Conservation (phyloP, 2,888 invertebrate species). For the Ceratothoa steindachneri region DNA sequence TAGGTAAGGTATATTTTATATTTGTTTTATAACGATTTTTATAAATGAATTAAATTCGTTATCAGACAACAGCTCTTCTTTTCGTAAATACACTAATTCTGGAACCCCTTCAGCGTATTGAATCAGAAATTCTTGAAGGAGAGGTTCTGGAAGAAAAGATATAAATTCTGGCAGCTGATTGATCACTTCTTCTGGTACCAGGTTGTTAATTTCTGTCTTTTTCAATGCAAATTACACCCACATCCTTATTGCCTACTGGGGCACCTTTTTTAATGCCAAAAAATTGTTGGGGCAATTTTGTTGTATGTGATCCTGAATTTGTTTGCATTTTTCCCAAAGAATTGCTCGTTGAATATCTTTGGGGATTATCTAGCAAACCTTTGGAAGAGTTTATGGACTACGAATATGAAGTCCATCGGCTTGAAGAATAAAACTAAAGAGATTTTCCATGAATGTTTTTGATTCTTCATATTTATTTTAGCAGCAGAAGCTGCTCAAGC, state of each 20-base stretch:
- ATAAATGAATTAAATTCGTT: not conserved
- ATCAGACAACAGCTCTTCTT: not conserved
- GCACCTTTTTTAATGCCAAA: not conserved
- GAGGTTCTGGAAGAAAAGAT: not conserved
- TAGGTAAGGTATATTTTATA: not conserved
- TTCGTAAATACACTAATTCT: not conserved
- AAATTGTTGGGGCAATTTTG: not conserved
- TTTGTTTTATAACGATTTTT: not conserved
- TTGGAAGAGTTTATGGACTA: not conserved
- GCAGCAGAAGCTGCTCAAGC: too few species aligned
- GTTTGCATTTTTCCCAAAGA: not conserved
- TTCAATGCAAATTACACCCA: not conserved
- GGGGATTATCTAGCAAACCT: not conserved
- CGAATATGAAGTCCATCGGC: not conserved
- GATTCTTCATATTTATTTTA: not conserved
- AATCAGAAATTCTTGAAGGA: not conserved
- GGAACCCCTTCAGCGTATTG: not conserved
- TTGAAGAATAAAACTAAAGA: not conserved
- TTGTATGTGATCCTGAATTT: not conserved
- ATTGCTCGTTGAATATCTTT: conserved; percentile 1
- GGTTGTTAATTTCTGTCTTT: not conserved
- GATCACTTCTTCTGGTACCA: not conserved
- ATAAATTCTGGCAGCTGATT: not conserved
- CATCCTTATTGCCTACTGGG: not conserved
- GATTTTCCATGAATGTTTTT: not conserved